A percentile compares a stretch with the other conserved stretches of the same genome.
phyloP scores from a whole-genome alignment of 1,140 invertebrate species.

The Drosophila bocqueti region DNA sequence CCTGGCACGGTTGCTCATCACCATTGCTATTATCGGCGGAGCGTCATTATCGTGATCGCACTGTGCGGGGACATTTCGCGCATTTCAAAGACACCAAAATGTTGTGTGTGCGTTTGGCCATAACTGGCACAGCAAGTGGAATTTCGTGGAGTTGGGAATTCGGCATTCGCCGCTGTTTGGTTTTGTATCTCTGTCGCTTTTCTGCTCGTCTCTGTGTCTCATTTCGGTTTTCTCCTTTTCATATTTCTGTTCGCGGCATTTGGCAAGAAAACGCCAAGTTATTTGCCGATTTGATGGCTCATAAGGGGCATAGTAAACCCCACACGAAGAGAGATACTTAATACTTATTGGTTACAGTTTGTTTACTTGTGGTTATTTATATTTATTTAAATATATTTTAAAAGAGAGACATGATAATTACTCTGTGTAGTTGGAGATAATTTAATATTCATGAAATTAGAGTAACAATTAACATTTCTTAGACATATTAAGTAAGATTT shows the following conservation, averaged over 20 bases:
- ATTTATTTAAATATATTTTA: background rate
- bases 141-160: conserved; percentile 35
- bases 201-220: conserved; percentile 25
- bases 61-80: conserved; percentile 64
- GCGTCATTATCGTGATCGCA: conserved; percentile 35
- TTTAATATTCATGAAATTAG: too few relatives aligned
- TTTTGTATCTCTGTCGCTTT: conserved; percentile 26
- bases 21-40: conserved; percentile 24
- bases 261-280: conserved; percentile 72
- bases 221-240: conserved; percentile 66
- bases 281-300: conserved; percentile 63
- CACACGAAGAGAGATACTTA: conserved; percentile 14
- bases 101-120: conserved; percentile 54
- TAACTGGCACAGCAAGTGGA: conserved; percentile 71
- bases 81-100: conserved; percentile 69
- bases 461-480: background rate
- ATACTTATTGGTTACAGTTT: conserved; percentile 6
- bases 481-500: background rate
- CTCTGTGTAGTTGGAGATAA: background rate
- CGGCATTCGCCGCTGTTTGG: conserved; percentile 60
- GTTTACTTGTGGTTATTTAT: background rate
- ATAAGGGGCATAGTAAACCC: conserved; percentile 61
- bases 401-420: background rate
- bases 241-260: conserved; percentile 44
- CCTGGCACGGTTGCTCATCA: conserved; percentile 30